Evolutionary conservation across 2,888 invertebrate genomes (phyloP).

Genomic region (Drosophila dives): DNA sequence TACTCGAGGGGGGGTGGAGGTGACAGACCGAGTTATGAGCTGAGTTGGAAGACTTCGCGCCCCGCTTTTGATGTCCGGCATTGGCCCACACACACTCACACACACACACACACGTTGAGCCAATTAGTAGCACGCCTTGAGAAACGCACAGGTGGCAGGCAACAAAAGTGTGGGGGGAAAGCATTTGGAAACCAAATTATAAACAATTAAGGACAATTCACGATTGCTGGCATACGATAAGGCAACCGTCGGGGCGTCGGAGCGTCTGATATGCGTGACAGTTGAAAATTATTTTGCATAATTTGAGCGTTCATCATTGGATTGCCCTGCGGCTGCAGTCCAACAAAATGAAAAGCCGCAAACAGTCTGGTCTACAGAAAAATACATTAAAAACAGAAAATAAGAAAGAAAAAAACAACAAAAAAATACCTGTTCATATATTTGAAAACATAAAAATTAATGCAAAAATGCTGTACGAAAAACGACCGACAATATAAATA

Average conservation of each 20-base stretch:
- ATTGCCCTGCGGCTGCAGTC: constrained; percentile 43
- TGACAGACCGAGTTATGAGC: constrained; percentile 54
- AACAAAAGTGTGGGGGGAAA: constrained; percentile 14
- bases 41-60: constrained; percentile 45
- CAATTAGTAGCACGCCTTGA: constrained; percentile 81
- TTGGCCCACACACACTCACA: constrained; percentile 31
- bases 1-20: constrained; percentile 12
- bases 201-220: constrained; percentile 76
- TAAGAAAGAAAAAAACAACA: constrained; percentile 23
- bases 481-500: constrained; percentile 69
- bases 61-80: constrained; percentile 58
- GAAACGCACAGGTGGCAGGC: constrained; percentile 66
- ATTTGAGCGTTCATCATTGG: constrained; percentile 75
- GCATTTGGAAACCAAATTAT: constrained; percentile 72
- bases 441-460: constrained; percentile 79
- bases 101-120: constrained; percentile 36
- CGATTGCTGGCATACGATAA: constrained; percentile 67
- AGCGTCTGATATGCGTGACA: constrained; percentile 71
- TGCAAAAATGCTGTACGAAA: constrained; percentile 73
- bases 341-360: constrained; percentile 60
- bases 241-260: constrained; percentile 25
- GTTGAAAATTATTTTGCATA: constrained; percentile 80
- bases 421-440: constrained; percentile 36
- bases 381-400: constrained; percentile 9
- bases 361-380: constrained; percentile 50